Conservation (phyloP, 2,797 vertebrate species). For the Parauchenoglanis ngamensis region DNA sequence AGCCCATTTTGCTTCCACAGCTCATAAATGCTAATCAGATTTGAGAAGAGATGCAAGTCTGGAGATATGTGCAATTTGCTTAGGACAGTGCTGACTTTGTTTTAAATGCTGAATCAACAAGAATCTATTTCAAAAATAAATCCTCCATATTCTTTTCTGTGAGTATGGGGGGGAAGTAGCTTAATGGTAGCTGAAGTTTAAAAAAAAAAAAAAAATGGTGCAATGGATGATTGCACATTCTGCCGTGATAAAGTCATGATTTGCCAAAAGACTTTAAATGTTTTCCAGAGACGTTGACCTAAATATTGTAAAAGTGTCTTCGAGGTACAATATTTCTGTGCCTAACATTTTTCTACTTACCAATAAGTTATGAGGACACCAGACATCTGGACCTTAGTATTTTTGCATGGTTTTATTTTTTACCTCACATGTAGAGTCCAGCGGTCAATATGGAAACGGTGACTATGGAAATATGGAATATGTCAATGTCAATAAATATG, state of each 20-base stretch:
- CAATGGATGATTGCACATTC: not conserved
- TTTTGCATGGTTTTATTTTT: not conserved
- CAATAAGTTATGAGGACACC: not conserved
- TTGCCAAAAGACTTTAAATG: not conserved
- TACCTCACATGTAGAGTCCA: not conserved
- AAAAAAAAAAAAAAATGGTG: not conserved
- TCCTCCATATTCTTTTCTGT: not conserved
- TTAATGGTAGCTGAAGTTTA: not conserved
- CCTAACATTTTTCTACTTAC: not conserved
- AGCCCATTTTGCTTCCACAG: not conserved
- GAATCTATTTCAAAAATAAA: not conserved
- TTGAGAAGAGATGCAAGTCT: not conserved
- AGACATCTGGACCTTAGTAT: not conserved
- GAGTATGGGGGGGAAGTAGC: not conserved
- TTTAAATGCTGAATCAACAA: not conserved
- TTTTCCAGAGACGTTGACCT: not conserved
- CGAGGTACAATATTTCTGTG: not conserved
- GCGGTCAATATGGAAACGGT: not conserved
- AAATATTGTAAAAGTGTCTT: not conserved
- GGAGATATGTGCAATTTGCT: not conserved
- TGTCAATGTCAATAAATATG: no score
- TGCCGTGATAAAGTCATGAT: not conserved
- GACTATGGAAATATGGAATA: not conserved
- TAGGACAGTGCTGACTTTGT: not conserved
- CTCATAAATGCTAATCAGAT: slow-evolving; percentile 14